Base-by-base conservation (phyloP, 2,113 vertebrate species). In the Leptodactylus fuscus region DNA sequence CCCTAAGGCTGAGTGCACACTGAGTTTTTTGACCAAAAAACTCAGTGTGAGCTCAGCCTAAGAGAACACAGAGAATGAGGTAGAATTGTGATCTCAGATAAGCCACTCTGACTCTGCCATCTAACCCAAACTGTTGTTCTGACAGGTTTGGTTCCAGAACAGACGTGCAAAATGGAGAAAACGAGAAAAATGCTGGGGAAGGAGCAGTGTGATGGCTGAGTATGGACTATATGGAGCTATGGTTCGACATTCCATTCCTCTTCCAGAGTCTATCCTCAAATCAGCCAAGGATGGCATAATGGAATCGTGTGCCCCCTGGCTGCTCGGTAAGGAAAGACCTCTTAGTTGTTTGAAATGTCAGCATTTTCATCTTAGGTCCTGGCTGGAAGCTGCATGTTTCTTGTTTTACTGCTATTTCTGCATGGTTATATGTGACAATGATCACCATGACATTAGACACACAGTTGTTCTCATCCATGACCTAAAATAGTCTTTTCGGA, bases 241-340 rank as follows among this genome's bases (percentile, higher is more conserved):
- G 98, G 98, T 99, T 85, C 95, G 98, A 74, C 98, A 99, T 88
- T 99, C 98, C 82, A 99, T 99, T 88, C 98, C 98, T 0, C 95
- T 99, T 91, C 98, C 98, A 0, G 98, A 99, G 89, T 99, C 97
- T 88, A 99, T 99, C 90, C 96, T 99, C 89, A 99, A 99, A 90
- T 99, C 98, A 0, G 98, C 98, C 88, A 99, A 99, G 93, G 98
- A 99, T 0, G 98, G 98, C 91, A 96, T 99, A 92, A 99, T 99
- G 98, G 98, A 99, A 89, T 99, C 98, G 91, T 99, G 98, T 1
- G 98, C 98, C 82, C 98, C 98, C 2, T 99, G 98, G 98, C 95
- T 99, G 80, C 95, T 99, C 82, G 98, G 98, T 99, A 95, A 96
- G 96, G 89, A 77, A 89, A 83, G 46, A 1, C 2, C 9, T 5